Percentiles rank a stretch among this genome's conserved stretches.
Conservation (phyloP, 2,888 invertebrate species). For the Agonopterix heracliana region DNA sequence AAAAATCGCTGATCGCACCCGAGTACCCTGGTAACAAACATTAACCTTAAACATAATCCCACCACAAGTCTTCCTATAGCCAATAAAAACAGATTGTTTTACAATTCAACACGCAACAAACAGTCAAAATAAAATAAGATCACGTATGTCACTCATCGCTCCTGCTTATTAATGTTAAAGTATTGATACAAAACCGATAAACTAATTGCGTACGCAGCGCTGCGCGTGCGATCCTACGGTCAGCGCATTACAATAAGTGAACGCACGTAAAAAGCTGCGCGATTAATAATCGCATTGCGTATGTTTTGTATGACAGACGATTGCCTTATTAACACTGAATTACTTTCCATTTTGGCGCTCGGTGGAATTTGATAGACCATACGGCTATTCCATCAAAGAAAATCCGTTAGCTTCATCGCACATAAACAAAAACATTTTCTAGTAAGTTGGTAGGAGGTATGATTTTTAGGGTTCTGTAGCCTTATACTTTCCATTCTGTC, state of each 20-base stretch:
- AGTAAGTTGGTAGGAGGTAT: too few relatives aligned
- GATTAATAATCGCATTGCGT: conserved; percentile 5
- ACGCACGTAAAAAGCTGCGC: conserved; percentile 6
- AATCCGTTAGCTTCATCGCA: too few relatives aligned
- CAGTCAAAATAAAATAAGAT: too few relatives aligned
- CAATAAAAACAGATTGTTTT: conserved; percentile 4
- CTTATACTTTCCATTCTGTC: too few relatives aligned
- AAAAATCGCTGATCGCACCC: too few relatives aligned
- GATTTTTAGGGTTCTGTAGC: too few relatives aligned
- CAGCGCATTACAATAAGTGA: conserved; percentile 29
- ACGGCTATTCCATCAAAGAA: too few relatives aligned
- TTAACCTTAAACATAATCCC: too few relatives aligned
- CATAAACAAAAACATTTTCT: too few relatives aligned
- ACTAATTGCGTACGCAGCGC: conserved; percentile 31
- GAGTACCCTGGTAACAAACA: too few relatives aligned
- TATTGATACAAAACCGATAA: conserved; percentile 25
- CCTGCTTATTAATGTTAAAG: neutral
- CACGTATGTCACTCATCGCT: too few relatives aligned
- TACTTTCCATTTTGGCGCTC: conserved; percentile 23
- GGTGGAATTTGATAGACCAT: too few relatives aligned
- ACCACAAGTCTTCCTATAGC: conserved; percentile 14
- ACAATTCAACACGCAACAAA: neutral
- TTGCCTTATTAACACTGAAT: conserved; percentile 16
- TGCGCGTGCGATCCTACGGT: conserved; percentile 13
- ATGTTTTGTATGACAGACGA: neutral